phyloP scores from a whole-genome alignment of 2,113 vertebrate species.

The Pelusios castaneus region DNA sequence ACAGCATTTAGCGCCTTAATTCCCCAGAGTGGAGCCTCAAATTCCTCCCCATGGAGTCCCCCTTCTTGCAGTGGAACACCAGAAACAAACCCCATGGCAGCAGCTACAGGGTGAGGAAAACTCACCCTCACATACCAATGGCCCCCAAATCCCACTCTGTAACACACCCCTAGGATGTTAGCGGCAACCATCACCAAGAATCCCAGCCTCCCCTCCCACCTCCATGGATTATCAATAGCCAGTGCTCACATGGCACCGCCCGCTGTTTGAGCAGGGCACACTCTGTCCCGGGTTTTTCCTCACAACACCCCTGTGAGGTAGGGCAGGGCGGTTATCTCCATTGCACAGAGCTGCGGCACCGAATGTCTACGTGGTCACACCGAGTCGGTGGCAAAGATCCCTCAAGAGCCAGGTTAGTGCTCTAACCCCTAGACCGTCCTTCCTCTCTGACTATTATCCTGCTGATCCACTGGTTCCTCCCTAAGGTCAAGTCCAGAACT shows the following conservation, averaged over 20 bases:
- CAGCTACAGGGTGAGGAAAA: neutral
- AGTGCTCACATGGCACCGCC: neutral
- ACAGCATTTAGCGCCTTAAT: neutral
- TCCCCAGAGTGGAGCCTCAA: neutral
- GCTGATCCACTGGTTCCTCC: neutral
- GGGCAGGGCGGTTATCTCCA: neutral
- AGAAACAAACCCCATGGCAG: too few relatives aligned
- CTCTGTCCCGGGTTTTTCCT: neutral
- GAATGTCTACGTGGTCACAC: too few relatives aligned
- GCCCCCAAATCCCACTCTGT: neutral
- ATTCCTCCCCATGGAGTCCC: too few relatives aligned
- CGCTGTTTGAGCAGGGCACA: neutral
- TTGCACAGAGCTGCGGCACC: neutral
- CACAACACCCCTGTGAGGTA: neutral
- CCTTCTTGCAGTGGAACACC: too few relatives aligned
- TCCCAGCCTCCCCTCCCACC: too few relatives aligned
- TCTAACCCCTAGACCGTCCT: neutral
- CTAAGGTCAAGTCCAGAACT: neutral
- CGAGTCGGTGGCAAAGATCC: neutral
- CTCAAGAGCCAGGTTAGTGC: neutral
- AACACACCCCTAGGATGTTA: neutral
- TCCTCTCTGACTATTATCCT: neutral
- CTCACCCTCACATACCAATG: neutral
- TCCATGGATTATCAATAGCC: neutral
- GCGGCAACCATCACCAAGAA: neutral